Conservation (phyloP, 2,888 invertebrate species). For the Archaeoteleia sp. region DNA sequence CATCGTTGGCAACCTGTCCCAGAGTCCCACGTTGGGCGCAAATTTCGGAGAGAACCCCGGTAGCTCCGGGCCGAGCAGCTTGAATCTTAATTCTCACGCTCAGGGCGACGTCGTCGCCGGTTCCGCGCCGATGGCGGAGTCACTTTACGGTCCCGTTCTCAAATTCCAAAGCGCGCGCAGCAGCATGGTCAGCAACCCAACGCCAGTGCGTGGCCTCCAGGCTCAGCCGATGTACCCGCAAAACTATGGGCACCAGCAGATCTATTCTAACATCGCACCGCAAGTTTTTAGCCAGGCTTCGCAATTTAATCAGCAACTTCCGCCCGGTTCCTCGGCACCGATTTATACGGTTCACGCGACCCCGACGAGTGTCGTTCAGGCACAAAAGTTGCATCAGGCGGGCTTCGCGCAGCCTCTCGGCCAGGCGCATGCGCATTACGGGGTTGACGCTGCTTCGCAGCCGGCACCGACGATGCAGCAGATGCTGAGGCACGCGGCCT, state of each 20-base stretch:
- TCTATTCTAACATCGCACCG: constrained; percentile 66
- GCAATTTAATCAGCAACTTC: constrained; percentile 54
- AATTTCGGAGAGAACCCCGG: constrained; percentile 63
- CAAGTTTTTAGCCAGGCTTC: constrained; percentile 58
- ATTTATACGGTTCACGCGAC: constrained; percentile 69
- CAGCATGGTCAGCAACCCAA: constrained; percentile 57
- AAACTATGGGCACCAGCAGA: constrained; percentile 68
- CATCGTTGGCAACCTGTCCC: constrained; percentile 70
- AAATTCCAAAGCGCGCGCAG: constrained; percentile 66
- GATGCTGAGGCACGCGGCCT: constrained; percentile 55
- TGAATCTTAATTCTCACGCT: constrained; percentile 12
- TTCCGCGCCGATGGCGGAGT: constrained; percentile 60
- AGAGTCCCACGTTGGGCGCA: constrained; percentile 65
- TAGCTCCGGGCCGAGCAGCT: constrained; percentile 33
- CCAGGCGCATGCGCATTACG: constrained; percentile 7
- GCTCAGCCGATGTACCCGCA: constrained; percentile 63
- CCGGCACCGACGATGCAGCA: too few relatives aligned
- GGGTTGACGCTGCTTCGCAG: background rate
- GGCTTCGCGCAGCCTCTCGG: constrained; percentile 22
- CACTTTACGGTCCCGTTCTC: constrained; percentile 72
- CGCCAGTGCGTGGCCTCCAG: constrained; percentile 57
- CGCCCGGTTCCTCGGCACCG: constrained; percentile 32
- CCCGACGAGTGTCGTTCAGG: constrained; percentile 64
- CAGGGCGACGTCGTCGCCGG: constrained; percentile 38
- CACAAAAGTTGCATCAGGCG: constrained; percentile 64